Evolutionary conservation across 2,888 invertebrate species (phyloP).

Genomic region (Polymixis lichenea): DNA sequence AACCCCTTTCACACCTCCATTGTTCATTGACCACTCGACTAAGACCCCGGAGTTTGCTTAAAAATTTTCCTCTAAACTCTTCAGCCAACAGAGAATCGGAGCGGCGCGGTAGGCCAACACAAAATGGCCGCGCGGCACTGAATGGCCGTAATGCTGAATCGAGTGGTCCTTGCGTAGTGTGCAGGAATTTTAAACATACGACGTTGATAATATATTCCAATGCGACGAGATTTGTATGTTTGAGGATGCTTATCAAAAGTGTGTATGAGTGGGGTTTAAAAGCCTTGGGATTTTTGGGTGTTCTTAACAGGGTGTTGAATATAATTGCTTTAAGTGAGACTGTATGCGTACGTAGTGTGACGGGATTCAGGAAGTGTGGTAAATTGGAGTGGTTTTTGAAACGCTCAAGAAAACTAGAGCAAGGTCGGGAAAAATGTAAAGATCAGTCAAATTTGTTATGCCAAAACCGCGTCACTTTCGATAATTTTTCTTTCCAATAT

Average conservation of each 20-base stretch:
- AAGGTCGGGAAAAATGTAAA: background rate
- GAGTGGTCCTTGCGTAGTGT: constrained; percentile 78
- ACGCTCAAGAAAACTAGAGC: background rate
- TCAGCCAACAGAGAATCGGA: constrained; percentile 38
- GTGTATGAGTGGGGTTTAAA: constrained; percentile 64
- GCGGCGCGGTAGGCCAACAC: constrained; percentile 68
- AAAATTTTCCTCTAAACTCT: constrained; percentile 63
- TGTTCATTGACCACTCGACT: constrained; percentile 78
- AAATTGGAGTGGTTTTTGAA: background rate
- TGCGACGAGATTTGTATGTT: constrained; percentile 67
- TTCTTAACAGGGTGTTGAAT: constrained; percentile 35
- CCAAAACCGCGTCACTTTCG: background rate
- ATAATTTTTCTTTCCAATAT: background rate
- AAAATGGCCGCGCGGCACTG: constrained; percentile 73
- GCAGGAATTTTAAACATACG: constrained; percentile 82
- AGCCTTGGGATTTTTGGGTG: constrained; percentile 60
- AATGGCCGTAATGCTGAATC: constrained; percentile 83
- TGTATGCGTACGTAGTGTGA: background rate
- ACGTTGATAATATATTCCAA: constrained; percentile 73
- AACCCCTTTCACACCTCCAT: constrained; percentile 90
- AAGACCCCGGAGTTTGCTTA: constrained; percentile 70
- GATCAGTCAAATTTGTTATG: background rate
- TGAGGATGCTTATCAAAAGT: constrained; percentile 60
- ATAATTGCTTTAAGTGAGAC: constrained; percentile 28
- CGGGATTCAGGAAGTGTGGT: background rate